phyloP scores from a whole-genome alignment of 2,113 vertebrate species.

The Candoia aspera region DNA sequence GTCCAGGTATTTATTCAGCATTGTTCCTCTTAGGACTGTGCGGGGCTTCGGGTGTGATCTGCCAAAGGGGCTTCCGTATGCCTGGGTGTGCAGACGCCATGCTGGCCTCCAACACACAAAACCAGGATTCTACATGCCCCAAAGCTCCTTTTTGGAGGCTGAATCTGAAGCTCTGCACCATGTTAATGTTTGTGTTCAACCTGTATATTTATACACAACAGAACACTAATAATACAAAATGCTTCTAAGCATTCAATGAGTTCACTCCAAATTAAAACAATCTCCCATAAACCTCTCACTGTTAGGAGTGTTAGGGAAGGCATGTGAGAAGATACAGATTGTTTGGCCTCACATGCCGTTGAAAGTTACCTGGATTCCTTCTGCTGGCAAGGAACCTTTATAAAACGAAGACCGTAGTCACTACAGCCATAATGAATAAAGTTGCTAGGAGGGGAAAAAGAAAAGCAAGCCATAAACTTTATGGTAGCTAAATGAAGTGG shows the following conservation, averaged over 20 bases:
- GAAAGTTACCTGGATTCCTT: background rate
- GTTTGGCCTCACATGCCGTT: background rate
- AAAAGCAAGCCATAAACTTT: background rate
- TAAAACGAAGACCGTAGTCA: background rate
- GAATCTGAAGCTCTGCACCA: background rate
- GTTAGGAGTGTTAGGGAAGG: background rate
- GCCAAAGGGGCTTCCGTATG: background rate
- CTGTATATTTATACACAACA: background rate
- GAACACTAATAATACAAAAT: background rate
- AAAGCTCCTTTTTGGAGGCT: background rate
- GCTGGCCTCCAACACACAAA: too few species aligned
- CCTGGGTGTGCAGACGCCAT: background rate
- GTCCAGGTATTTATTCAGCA: too few species aligned
- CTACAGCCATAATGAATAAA: background rate
- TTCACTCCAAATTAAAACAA: background rate
- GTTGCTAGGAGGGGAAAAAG: background rate
- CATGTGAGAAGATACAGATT: background rate
- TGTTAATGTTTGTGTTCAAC: background rate
- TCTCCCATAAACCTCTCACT: background rate
- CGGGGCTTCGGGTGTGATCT: background rate
- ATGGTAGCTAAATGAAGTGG: background rate
- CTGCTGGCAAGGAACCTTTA: background rate
- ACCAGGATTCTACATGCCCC: background rate
- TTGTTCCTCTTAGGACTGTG: too few species aligned
- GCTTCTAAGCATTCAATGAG: background rate